These are phyloP conservation scores for Aphelinus atriplicis DNA, from an alignment of 1,140 invertebrate genomes.

Conservation along the genomic window DNA sequence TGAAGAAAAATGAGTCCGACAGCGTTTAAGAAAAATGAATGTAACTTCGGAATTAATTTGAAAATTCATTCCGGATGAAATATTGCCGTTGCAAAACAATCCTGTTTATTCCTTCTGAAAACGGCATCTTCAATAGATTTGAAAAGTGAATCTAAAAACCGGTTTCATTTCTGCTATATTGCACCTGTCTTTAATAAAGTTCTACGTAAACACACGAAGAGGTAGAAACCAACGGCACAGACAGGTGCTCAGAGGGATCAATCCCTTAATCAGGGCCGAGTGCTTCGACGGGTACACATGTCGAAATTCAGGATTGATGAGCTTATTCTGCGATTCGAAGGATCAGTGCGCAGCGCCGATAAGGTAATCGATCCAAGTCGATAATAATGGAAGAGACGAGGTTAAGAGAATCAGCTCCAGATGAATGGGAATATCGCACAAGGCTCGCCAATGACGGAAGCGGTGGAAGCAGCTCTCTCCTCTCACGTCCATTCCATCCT, in stretches of 20 bases:
- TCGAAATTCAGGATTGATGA: too few relatives aligned
- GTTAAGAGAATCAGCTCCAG: slow-evolving; percentile 18
- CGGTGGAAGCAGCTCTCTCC: neutral
- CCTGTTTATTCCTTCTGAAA: too few relatives aligned
- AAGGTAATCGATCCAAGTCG: slow-evolving; percentile 24
- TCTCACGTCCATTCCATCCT: slow-evolving; percentile 7
- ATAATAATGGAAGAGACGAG: slow-evolving; percentile 14
- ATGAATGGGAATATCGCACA: neutral
- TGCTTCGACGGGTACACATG: neutral
- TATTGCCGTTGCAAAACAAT: too few relatives aligned
- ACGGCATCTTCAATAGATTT: too few relatives aligned
- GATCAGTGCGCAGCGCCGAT: slow-evolving; percentile 4
- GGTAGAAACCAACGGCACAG: too few relatives aligned
- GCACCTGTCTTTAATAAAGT: too few relatives aligned
- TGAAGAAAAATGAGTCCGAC: neutral
- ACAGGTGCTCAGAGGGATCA: neutral
- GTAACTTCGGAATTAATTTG: too few relatives aligned
- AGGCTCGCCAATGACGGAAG: neutral
- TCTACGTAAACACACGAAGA: too few relatives aligned
- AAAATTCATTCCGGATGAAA: too few relatives aligned
- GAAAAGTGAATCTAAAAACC: too few relatives aligned
- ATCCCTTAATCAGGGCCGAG: neutral
- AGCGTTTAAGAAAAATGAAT: too few relatives aligned
- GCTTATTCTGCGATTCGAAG: slow-evolving; percentile 10
- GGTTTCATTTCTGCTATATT: too few relatives aligned